A percentile compares a stretch with the other conserved stretches of the same genome.
Conservation (phyloP, 2,797 vertebrate genomes). For the Ctenochaetus hawaiiensis region DNA sequence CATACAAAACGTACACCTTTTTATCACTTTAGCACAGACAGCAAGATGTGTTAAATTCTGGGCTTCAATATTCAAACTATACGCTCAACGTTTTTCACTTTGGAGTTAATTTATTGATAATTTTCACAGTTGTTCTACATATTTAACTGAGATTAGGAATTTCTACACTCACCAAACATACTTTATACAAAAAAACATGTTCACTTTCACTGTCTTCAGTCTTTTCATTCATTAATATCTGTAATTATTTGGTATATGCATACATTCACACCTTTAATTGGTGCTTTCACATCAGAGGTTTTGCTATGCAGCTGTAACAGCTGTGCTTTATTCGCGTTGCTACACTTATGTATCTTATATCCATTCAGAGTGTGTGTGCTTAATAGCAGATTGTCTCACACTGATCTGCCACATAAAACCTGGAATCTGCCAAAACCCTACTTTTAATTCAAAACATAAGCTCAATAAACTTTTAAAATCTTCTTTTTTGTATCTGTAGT, state of each 20-base stretch:
- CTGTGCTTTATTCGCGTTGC: slow-evolving; percentile 21
- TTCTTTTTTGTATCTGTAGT: not conserved
- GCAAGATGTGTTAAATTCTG: not conserved
- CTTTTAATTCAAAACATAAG: not conserved
- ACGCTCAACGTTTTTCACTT: not conserved
- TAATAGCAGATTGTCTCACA: slow-evolving; percentile 30
- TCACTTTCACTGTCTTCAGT: slow-evolving; percentile 19
- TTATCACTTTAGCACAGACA: not conserved
- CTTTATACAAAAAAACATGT: not conserved
- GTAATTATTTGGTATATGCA: slow-evolving; percentile 66
- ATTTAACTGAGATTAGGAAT: not conserved
- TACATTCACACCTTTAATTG: slow-evolving; percentile 86
- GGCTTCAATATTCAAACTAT: not conserved
- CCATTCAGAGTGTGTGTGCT: slow-evolving; percentile 21
- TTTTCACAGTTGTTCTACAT: slow-evolving; percentile 2
- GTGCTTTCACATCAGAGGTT: slow-evolving; percentile 63
- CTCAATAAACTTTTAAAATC: not conserved
- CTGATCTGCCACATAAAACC: slow-evolving; percentile 31
- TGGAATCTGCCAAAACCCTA: slow-evolving; percentile 4
- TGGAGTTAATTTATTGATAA: slow-evolving; percentile 13
- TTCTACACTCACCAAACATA: slow-evolving; percentile 6
- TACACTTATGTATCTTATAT: slow-evolving; percentile 37
- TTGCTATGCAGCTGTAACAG: slow-evolving; percentile 56
- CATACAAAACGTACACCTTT: not conserved
- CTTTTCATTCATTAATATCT: slow-evolving; percentile 56